These are phyloP conservation scores for Machimus rusticus DNA, from an alignment of 2,888 invertebrate genomes.

Conservation along the genomic window DNA sequence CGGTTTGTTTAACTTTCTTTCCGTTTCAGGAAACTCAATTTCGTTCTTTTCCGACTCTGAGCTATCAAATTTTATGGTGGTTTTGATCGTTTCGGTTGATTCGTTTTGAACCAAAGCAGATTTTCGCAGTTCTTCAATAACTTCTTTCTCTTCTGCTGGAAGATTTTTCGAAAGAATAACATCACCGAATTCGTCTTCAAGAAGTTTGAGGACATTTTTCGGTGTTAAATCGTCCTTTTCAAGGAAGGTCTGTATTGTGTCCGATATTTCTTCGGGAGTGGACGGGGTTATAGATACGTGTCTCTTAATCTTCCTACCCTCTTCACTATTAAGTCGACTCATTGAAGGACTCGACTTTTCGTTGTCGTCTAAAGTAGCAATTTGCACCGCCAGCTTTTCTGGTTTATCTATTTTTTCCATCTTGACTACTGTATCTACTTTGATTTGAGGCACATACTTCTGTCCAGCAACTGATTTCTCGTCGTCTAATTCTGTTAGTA, in stretches of 20 bases:
- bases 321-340: not conserved
- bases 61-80: not conserved
- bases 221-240: conserved; percentile 39
- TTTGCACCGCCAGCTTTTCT: not conserved
- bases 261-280: conserved; percentile 42
- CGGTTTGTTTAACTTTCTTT: not conserved
- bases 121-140: conserved; percentile 40
- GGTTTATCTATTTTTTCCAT: not conserved
- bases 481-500: not conserved
- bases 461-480: not conserved
- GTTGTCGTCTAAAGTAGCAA: not conserved
- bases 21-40: not conserved
- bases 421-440: not conserved
- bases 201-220: conserved; percentile 35
- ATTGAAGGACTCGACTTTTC: not conserved
- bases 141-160: conserved; percentile 21
- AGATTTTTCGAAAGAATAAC: conserved; percentile 30
- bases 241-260: conserved; percentile 42
- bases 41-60: not conserved
- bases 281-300: not conserved
- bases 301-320: not conserved
- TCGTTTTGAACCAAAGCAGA: not conserved
- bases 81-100: not conserved
- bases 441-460: not conserved
- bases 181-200: conserved; percentile 47